Evolutionary conservation across 2,113 vertebrate genomes (phyloP).

Genomic region (Cyrtonyx montezumae): DNA sequence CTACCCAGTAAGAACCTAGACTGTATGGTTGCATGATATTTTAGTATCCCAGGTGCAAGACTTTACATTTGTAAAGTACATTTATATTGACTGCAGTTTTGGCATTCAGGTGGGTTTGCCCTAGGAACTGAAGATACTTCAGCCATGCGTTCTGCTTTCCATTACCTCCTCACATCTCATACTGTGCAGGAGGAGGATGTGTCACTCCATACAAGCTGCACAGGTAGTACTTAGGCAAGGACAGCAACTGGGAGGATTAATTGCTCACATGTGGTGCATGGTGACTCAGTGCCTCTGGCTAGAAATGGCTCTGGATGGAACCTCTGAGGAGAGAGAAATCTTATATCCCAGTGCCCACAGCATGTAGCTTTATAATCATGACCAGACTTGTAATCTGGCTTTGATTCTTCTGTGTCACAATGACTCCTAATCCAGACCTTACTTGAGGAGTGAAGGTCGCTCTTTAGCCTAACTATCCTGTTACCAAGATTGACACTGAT

Average conservation of each 20-base stretch:
- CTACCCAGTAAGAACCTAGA: neutral
- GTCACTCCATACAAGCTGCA: neutral
- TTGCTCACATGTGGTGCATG: neutral
- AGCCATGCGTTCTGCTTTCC: neutral
- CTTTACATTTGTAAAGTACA: neutral
- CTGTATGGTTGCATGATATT: neutral
- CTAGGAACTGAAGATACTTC: neutral
- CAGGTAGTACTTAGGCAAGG: neutral
- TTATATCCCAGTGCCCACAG: neutral
- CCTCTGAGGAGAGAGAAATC: neutral
- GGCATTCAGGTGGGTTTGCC: neutral
- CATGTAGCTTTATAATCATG: neutral
- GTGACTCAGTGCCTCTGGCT: neutral
- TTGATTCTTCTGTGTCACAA: neutral
- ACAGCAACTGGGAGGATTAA: neutral
- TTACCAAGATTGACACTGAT: neutral
- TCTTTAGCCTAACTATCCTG: neutral
- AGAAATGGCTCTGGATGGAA: neutral
- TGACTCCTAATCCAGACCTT: neutral
- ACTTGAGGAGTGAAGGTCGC: neutral
- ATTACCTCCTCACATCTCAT: neutral
- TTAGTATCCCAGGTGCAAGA: neutral
- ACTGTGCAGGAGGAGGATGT: neutral
- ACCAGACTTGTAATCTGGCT: neutral
- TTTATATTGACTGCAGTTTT: neutral